These are phyloP conservation scores for Hypsopygia costalis DNA, from an alignment of 2,888 invertebrate genomes.

Conservation along the genomic window DNA sequence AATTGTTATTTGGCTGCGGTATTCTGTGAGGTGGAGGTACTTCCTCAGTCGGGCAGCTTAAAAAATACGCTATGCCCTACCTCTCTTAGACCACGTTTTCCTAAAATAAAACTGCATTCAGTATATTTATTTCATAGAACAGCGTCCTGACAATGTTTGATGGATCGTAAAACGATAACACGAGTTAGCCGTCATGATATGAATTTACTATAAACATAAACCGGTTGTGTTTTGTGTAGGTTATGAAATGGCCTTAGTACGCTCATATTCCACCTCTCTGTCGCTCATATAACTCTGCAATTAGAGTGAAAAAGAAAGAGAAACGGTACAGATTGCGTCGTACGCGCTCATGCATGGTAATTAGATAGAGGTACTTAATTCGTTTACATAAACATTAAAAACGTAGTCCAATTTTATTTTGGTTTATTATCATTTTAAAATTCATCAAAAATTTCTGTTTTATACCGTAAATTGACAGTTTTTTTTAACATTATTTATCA, in stretches of 20 bases:
- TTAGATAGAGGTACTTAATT: slow-evolving; percentile 10
- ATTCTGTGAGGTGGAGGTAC: too few relatives aligned
- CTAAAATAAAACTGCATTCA: too few relatives aligned
- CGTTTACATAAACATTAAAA: too few relatives aligned
- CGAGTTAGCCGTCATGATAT: slow-evolving; percentile 16
- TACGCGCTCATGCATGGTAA: slow-evolving; percentile 11
- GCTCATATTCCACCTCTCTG: not conserved
- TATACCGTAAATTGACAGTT: too few relatives aligned
- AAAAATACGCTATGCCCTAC: too few relatives aligned
- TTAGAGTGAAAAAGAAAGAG: not conserved
- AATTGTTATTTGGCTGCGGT: too few relatives aligned
- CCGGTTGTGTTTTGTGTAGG: slow-evolving; percentile 22
- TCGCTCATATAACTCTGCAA: not conserved
- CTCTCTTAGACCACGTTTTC: not conserved
- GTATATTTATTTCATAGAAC: slow-evolving; percentile 2
- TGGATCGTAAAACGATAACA: slow-evolving; percentile 29
- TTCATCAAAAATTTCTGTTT: too few relatives aligned
- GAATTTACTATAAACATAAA: slow-evolving; percentile 26
- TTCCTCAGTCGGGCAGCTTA: too few relatives aligned
- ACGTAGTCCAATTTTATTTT: too few relatives aligned
- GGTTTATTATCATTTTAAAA: too few relatives aligned
- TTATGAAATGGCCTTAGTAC: slow-evolving; percentile 6
- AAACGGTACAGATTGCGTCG: slow-evolving; percentile 5
- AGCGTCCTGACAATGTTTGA: slow-evolving; percentile 26
- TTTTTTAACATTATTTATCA: too few relatives aligned